Conservation (phyloP, 2,888 invertebrate species). For the Teleiodes luculella region DNA sequence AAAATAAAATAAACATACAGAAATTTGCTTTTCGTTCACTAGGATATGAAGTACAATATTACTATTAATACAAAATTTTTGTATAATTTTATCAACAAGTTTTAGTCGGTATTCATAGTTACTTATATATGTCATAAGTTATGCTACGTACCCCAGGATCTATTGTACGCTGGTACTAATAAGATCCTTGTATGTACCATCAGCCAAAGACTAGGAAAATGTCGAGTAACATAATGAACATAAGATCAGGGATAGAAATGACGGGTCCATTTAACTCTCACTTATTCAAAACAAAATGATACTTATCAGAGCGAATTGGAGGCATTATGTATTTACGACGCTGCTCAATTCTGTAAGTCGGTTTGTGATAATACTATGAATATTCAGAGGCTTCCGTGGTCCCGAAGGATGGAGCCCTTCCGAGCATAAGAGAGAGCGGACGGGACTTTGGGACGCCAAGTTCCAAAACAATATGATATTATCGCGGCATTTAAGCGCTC, state of each 20-base stretch:
- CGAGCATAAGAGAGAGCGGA: constrained; percentile 73
- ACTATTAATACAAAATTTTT: too few species aligned
- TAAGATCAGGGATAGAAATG: not conserved
- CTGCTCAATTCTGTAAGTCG: constrained; percentile 66
- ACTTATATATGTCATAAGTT: too few species aligned
- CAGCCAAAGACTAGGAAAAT: too few species aligned
- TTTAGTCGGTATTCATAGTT: too few species aligned
- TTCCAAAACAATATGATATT: constrained; percentile 77
- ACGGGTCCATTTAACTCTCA: not conserved
- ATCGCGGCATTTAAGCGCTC: constrained; percentile 73
- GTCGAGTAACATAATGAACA: too few species aligned
- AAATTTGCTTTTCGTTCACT: too few species aligned
- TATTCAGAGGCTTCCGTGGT: constrained; percentile 65
- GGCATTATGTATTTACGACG: constrained; percentile 62
- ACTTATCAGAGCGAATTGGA: constrained; percentile 49
- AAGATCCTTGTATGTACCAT: too few species aligned
- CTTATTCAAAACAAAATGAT: constrained; percentile 36
- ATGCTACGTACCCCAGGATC: too few species aligned
- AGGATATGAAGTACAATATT: too few species aligned
- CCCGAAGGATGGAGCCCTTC: constrained; percentile 72
- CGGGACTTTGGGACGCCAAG: constrained; percentile 71
- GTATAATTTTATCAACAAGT: too few species aligned
- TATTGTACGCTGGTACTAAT: too few species aligned
- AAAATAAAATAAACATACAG: too few species aligned
- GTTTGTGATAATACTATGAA: constrained; percentile 73